Percentiles rank a stretch among this genome's conserved stretches.
Conservation (phyloP, 2,113 vertebrate genomes). For the Leucopternis melanops region DNA sequence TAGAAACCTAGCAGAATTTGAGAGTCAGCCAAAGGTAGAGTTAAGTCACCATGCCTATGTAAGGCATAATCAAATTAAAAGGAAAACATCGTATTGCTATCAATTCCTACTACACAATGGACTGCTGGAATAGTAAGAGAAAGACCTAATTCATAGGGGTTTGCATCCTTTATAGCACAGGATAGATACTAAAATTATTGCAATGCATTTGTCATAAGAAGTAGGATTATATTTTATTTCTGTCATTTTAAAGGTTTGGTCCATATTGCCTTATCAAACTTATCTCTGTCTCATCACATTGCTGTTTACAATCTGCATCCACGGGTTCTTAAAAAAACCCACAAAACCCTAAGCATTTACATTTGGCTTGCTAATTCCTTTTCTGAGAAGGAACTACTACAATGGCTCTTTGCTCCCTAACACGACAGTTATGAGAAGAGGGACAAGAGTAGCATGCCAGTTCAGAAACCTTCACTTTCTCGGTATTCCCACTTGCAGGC, state of each 20-base stretch:
- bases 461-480: neutral
- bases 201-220: neutral
- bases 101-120: neutral
- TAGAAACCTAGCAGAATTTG: neutral
- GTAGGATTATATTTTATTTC: neutral
- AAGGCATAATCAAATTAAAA: neutral
- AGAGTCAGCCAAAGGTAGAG: neutral
- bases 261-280: neutral
- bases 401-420: neutral
- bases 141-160: neutral
- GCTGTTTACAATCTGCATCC: neutral
- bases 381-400: neutral
- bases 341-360: neutral
- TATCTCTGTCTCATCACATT: neutral
- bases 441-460: neutral
- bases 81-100: neutral
- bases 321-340: neutral
- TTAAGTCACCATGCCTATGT: neutral
- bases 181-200: neutral
- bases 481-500: fast-evolving
- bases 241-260: neutral
- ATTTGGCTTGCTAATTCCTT: neutral
- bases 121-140: neutral
- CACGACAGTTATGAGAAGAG: neutral
- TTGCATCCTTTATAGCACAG: neutral